Evolutionary conservation across 2,888 invertebrate genomes (phyloP).

Genomic region (Amblyjoppa fuscipennis): DNA sequence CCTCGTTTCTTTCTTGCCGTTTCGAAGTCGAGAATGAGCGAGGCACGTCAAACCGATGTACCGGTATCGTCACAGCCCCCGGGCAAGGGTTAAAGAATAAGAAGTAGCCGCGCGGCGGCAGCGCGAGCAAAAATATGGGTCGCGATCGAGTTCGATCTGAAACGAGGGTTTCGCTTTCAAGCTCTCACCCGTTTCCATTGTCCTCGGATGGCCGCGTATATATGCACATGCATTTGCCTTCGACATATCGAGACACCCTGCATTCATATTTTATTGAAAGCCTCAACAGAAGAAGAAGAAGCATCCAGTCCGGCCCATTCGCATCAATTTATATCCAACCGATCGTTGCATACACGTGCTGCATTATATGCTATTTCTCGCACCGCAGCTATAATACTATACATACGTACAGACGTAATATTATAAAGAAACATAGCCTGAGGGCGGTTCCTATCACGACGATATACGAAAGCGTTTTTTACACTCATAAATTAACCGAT

Average conservation of each 20-base stretch:
- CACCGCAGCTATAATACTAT: constrained; percentile 17
- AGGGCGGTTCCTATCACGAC: constrained; percentile 17
- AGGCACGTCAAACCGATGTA: constrained; percentile 18
- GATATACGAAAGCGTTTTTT: constrained; percentile 55
- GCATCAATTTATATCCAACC: constrained; percentile 64
- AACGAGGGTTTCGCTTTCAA: constrained; percentile 48
- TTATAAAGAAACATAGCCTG: constrained; percentile 18
- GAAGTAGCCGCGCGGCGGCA: constrained; percentile 1
- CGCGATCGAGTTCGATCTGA: constrained; percentile 60
- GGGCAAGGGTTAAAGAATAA: constrained; percentile 50
- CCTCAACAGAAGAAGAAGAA: constrained; percentile 3
- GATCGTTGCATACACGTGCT: constrained; percentile 67
- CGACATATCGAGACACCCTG: constrained; percentile 33
- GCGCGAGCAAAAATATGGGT: constrained; percentile 58
- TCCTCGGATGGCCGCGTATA: constrained; percentile 21
- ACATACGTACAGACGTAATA: background rate
- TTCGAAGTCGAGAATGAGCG: constrained; percentile 44
- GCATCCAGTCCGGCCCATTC: background rate
- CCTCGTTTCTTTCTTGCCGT: constrained; percentile 11
- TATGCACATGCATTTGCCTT: background rate
- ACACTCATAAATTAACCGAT: constrained; percentile 48
- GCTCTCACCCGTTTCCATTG: constrained; percentile 43
- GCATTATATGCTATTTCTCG: constrained; percentile 58
- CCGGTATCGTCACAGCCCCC: constrained; percentile 2
- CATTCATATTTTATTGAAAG: constrained; percentile 56